phyloP scores from a whole-genome alignment of 2,797 vertebrate genomes.

The Onychomys leucogaster region DNA sequence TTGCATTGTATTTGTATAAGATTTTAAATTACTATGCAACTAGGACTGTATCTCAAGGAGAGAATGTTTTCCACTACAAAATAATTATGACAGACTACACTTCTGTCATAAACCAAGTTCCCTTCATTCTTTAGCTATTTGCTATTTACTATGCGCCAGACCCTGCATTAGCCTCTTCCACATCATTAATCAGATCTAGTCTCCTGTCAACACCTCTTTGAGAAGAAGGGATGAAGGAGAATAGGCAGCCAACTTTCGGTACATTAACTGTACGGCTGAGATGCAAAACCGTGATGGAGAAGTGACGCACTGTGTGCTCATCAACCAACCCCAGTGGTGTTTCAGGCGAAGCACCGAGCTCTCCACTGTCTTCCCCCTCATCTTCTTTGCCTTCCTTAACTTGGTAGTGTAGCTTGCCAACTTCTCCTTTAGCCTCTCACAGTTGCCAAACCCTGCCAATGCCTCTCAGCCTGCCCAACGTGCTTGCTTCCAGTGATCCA shows the following conservation, averaged over 20 bases:
- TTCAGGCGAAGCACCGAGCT: neutral
- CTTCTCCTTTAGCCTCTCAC: neutral
- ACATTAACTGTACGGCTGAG: neutral
- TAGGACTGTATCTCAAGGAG: neutral
- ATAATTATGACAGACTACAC: constrained; percentile 14
- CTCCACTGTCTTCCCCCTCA: neutral
- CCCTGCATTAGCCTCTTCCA: neutral
- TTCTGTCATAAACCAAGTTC: neutral
- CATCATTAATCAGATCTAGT: neutral
- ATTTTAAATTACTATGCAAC: constrained; percentile 53
- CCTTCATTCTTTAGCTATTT: constrained; percentile 15
- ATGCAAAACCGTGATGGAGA: neutral
- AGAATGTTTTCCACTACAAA: constrained; percentile 43
- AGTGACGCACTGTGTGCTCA: neutral
- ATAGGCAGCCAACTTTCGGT: neutral
- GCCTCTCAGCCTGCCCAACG: neutral
- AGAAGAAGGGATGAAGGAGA: neutral
- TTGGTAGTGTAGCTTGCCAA: neutral
- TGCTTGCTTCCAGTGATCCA: neutral
- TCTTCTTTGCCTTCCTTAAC: neutral
- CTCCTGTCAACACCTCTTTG: neutral
- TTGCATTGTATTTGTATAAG: constrained; percentile 12
- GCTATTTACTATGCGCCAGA: neutral
- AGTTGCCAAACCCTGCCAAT: neutral
- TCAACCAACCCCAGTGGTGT: neutral